Conservation (phyloP, 2,888 invertebrate genomes). For the Pammene fasciana region DNA sequence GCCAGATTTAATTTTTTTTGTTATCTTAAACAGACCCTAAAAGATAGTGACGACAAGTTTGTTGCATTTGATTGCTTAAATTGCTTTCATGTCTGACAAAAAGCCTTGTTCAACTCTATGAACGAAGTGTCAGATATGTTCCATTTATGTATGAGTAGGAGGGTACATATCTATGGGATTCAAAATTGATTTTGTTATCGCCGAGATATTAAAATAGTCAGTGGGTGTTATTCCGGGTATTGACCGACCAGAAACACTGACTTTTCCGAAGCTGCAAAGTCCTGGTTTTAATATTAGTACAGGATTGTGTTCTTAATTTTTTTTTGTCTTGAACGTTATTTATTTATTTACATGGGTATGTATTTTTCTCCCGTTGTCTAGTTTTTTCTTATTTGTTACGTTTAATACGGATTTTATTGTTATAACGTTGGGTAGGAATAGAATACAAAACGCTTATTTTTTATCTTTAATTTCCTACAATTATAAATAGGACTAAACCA, state of each 20-base stretch:
- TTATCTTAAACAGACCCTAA: conserved; percentile 22
- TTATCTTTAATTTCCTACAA: too few species aligned
- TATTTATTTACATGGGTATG: too few species aligned
- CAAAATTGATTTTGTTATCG: conserved; percentile 35
- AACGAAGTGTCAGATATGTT: conserved; percentile 49
- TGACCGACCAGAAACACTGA: conserved; percentile 5
- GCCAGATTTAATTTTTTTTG: not conserved
- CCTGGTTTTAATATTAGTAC: too few species aligned
- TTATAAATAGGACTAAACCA: too few species aligned
- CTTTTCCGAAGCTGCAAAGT: not conserved
- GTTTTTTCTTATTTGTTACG: too few species aligned
- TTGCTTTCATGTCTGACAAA: conserved; percentile 55
- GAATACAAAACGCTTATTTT: too few species aligned
- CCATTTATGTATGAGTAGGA: conserved; percentile 44
- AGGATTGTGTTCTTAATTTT: too few species aligned
- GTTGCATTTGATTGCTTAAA: conserved; percentile 52
- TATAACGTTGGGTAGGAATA: too few species aligned
- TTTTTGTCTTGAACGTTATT: too few species aligned
- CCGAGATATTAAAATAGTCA: conserved; percentile 29
- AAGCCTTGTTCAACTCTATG: conserved; percentile 49
- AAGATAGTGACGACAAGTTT: conserved; percentile 25
- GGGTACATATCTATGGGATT: conserved; percentile 30
- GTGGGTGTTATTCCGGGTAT: conserved; percentile 25
- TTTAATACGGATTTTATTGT: too few species aligned
- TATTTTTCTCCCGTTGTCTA: too few species aligned